These are phyloP conservation scores for Caenorhabditis sp. DNA, from an alignment of 2,888 invertebrate genomes.

Conservation along the genomic window DNA sequence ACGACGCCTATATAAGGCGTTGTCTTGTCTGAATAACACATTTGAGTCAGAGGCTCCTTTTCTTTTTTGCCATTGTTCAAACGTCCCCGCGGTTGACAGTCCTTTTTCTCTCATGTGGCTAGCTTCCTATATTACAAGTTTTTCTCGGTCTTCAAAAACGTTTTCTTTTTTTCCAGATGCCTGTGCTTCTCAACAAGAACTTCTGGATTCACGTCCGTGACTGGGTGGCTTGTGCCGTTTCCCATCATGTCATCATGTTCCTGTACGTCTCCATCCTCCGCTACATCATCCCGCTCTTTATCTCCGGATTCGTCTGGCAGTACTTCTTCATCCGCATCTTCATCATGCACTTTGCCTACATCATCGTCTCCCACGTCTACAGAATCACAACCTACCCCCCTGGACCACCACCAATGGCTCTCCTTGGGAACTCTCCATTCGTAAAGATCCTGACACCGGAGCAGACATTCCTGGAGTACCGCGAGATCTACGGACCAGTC, in stretches of 20 bases:
- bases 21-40: not conserved
- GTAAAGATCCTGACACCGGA: conserved; percentile 53
- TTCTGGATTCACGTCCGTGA: conserved; percentile 34
- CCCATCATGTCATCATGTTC: conserved; percentile 38
- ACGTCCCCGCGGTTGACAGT: not conserved
- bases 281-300: not conserved
- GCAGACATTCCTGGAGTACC: conserved; percentile 49
- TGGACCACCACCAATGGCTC: conserved; percentile 66
- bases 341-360: conserved; percentile 27
- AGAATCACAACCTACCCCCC: conserved; percentile 47
- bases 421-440: conserved; percentile 66
- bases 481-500: conserved; percentile 74
- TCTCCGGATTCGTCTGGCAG: conserved; percentile 17
- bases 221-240: conserved; percentile 26
- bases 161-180: conserved; percentile 27
- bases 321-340: conserved; percentile 25
- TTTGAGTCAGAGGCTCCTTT: conserved; percentile 11
- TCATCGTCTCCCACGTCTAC: not conserved
- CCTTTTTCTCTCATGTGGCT: not conserved
- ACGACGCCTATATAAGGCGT: conserved; percentile 13
- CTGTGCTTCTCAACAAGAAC: not conserved
- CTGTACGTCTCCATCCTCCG: conserved; percentile 20
- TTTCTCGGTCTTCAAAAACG: not conserved
- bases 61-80: not conserved
- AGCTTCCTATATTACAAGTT: not conserved